A percentile compares a stretch with the other conserved stretches of the same genome.
Conservation (phyloP, 2,797 vertebrate species). For the Gymnothorax javanicus region DNA sequence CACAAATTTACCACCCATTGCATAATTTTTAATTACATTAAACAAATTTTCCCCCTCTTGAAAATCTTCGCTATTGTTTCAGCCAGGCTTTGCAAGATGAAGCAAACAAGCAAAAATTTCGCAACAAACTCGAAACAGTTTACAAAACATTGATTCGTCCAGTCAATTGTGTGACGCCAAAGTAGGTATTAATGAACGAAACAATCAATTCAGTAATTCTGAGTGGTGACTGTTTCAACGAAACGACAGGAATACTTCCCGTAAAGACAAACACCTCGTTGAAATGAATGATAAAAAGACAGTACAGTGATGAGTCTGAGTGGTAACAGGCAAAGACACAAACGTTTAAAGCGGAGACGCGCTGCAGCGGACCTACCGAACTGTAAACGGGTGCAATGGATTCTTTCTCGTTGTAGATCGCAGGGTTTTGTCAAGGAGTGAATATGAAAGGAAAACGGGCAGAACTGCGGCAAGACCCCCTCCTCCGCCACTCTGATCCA, state of each 20-base stretch:
- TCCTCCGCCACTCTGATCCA: slow-evolving; percentile 53
- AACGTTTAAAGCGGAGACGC: not conserved
- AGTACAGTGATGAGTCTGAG: not conserved
- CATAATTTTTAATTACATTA: slow-evolving; percentile 52
- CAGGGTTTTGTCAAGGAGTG: slow-evolving; percentile 39
- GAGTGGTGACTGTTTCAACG: not conserved
- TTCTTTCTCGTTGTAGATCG: slow-evolving; percentile 35
- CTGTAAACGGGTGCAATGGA: slow-evolving; percentile 47
- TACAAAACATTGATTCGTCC: not conserved
- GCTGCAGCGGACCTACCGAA: slow-evolving; percentile 63
- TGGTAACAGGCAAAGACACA: not conserved
- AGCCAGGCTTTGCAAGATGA: slow-evolving; percentile 1
- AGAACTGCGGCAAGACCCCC: slow-evolving; percentile 59
- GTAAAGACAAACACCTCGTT: not conserved
- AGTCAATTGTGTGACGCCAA: not conserved
- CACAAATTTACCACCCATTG: slow-evolving; percentile 56
- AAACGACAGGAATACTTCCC: not conserved
- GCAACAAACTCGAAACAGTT: not conserved
- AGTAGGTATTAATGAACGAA: not conserved
- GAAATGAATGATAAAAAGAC: slow-evolving; percentile 26
- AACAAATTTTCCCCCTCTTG: slow-evolving; percentile 36
- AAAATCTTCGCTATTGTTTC: slow-evolving; percentile 1
- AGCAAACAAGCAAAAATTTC: not conserved
- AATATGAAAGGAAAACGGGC: slow-evolving; percentile 53
- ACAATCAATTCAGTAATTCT: not conserved